Conservation (phyloP, 2,888 invertebrate species). For the Ethmia dodecea region DNA sequence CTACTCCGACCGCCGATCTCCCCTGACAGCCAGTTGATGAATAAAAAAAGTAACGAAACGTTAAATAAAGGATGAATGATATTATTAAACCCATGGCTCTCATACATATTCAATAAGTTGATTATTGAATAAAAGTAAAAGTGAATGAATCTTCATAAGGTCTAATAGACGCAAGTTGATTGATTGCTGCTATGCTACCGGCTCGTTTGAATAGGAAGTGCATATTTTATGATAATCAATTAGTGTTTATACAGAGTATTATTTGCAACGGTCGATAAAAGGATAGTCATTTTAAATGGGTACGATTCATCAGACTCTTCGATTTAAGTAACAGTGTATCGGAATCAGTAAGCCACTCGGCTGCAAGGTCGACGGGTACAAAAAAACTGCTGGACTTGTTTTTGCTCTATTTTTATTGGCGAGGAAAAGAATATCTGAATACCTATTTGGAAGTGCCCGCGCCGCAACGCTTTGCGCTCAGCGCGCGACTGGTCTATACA, state of each 20-base stretch:
- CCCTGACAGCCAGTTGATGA: conserved; percentile 19
- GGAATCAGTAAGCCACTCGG: conserved; percentile 63
- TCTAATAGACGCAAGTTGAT: conserved; percentile 43
- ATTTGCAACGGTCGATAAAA: conserved; percentile 16
- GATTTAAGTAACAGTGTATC: conserved; percentile 65
- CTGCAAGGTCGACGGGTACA: conserved; percentile 69
- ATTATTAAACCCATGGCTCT: conserved; percentile 43
- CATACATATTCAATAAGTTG: conserved; percentile 58
- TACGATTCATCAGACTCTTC: conserved; percentile 61
- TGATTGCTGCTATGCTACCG: conserved; percentile 42
- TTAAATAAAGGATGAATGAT: conserved; percentile 45
- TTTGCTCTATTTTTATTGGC: conserved; percentile 69
- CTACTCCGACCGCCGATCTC: conserved; percentile 28
- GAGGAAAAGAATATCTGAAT: conserved; percentile 69
- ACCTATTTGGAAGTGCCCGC: conserved; percentile 64
- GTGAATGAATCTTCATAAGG: conserved; percentile 56
- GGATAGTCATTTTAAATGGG: conserved; percentile 41
- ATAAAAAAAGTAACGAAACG: conserved; percentile 41
- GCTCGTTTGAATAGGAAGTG: conserved; percentile 41
- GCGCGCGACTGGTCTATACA: conserved; percentile 59
- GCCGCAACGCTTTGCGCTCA: conserved; percentile 20
- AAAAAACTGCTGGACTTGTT: conserved; percentile 57
- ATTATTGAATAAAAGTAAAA: conserved; percentile 71
- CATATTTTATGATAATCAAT: conserved; percentile 38
- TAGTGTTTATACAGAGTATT: conserved; percentile 15